Percentiles rank a stretch among this genome's conserved stretches.
These are phyloP conservation scores for Porites evermanni DNA, from an alignment of 92 coral and sea anemone species.

Conservation along the genomic window DNA sequence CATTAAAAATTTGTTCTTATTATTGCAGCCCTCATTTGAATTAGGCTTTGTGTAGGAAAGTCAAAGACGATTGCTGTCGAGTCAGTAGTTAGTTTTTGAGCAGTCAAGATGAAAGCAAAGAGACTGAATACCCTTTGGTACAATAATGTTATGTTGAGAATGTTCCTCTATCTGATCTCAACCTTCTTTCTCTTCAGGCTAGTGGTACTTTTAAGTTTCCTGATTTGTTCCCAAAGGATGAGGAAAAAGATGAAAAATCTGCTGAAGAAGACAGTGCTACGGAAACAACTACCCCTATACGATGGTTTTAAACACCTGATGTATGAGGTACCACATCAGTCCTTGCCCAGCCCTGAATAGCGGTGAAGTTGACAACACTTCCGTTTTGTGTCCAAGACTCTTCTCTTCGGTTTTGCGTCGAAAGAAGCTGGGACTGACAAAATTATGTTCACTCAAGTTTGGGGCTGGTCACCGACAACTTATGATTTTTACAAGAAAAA, in stretches of 20 bases:
- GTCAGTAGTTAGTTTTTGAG: too few species aligned
- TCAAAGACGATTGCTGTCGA: too few species aligned
- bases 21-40: too few species aligned
- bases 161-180: neutral
- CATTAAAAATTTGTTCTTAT: too few species aligned
- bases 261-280: neutral
- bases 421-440: neutral
- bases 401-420: neutral
- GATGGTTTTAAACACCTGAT: conserved; percentile 30
- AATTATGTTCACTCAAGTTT: conserved; percentile 4
- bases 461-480: conserved; percentile 27
- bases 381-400: neutral
- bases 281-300: neutral
- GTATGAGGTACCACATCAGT: conserved; percentile 16
- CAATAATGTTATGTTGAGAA: neutral
- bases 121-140: too few species aligned
- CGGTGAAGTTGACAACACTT: neutral
- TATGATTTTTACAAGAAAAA: neutral
- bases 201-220: conserved; percentile 89
- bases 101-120: too few species aligned
- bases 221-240: conserved; percentile 82
- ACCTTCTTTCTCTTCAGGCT: conserved; percentile 52
- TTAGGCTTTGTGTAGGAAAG: too few species aligned
- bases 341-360: conserved; percentile 36
- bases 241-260: conserved; percentile 52